Evolutionary conservation across 2,888 invertebrate species (phyloP), one percentile per base, ranked within the genome.

Genomic region (Calephelis perditalis): DNA sequence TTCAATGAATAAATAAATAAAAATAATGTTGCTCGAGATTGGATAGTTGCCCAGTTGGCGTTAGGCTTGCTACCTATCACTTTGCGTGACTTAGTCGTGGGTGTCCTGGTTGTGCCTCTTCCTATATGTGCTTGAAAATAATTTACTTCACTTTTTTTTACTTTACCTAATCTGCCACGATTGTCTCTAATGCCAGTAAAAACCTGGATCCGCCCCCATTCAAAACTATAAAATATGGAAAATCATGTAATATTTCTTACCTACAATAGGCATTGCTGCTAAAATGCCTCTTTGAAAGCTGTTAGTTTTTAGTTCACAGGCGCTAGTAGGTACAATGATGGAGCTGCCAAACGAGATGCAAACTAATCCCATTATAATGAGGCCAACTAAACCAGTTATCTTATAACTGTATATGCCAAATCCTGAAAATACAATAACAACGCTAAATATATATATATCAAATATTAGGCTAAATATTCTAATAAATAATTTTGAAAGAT

Each of bases 241-340:
- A 26, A 3, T 26, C 26, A 26, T 26, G 3, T 26, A 26, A 46
- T 8, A 12, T 46, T 10, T 8, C 45, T 67, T 63, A 75, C 75
- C 73, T 44, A 74, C 56, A 37, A 73, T 55, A 9, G 74, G 74
- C 8, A 65, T 68, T 8, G 73, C 71, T 1, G 71, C 84, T 46
- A 86, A 64, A 40, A 79, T 35, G 0, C 85, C 86, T 62, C 82
- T 84, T 62, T 85, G 84, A 1, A 72, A 68, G 5, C 64, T 65
- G 1, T 79, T 82, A 78, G 76, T 87, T 66, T 65, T 73, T 69
- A 81, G 74, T 72, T 90, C 90, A 65, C 85, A 84, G 10, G 84
- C 83, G 61, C 86, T 82, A 26, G 81, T 74, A 0, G 85, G 82
- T 5, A 86, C 74, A 12, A 85, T 73, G 61, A 85, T 80, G 43